Evolutionary conservation across 2,888 invertebrate species (phyloP).

Genomic region (Heteropelma amictum): DNA sequence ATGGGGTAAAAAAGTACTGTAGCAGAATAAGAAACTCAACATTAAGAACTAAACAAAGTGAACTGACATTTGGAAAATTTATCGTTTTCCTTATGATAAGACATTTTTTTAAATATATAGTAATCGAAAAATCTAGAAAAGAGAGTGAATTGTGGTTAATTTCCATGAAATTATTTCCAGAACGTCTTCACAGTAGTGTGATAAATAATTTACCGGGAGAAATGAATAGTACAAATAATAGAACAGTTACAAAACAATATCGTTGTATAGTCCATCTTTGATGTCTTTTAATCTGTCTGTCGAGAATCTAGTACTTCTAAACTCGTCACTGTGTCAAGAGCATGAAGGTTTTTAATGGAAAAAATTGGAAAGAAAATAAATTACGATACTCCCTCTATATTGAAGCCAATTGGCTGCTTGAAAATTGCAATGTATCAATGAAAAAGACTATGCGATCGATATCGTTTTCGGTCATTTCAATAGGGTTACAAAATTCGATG

Average conservation of each 20-base stretch:
- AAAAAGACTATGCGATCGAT: slow-evolving; percentile 44
- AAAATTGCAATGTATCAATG: slow-evolving; percentile 41
- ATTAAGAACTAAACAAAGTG: too few relatives aligned
- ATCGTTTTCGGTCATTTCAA: slow-evolving; percentile 57
- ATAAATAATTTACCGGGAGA: neutral
- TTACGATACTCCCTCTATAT: too few relatives aligned
- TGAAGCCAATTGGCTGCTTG: slow-evolving; percentile 25
- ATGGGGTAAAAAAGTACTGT: too few relatives aligned
- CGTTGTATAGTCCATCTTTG: neutral
- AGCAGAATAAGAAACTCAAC: too few relatives aligned
- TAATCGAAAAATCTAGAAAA: too few relatives aligned
- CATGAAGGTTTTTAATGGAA: neutral
- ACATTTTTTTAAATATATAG: too few relatives aligned
- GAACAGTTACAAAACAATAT: slow-evolving; percentile 1
- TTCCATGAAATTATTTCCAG: too few relatives aligned
- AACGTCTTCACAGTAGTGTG: too few relatives aligned
- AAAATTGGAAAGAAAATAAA: neutral
- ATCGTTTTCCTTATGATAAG: too few relatives aligned
- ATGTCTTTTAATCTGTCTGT: slow-evolving; percentile 22
- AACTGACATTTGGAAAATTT: too few relatives aligned
- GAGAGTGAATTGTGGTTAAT: too few relatives aligned
- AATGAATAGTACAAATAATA: slow-evolving; percentile 2
- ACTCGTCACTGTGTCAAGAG: slow-evolving; percentile 40
- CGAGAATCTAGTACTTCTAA: slow-evolving; percentile 44
- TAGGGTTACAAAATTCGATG: slow-evolving; percentile 59